Conservation (phyloP, 2,113 vertebrate genomes). For the Caretta caretta region DNA sequence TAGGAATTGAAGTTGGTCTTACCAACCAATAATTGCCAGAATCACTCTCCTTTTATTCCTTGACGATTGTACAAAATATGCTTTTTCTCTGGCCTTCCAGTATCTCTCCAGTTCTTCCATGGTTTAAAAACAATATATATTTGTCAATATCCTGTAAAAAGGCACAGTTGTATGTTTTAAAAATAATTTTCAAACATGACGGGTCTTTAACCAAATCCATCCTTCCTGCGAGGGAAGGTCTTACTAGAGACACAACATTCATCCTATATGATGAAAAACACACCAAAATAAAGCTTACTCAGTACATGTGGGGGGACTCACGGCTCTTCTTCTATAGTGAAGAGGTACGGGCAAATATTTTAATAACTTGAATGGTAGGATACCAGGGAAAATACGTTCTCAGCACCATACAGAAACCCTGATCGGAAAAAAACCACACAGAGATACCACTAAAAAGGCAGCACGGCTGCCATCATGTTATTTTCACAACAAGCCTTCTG, state of each 20-base stretch:
- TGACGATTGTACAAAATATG: neutral
- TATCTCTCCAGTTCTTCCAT: neutral
- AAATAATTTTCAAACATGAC: conserved; percentile 1
- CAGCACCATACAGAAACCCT: conserved; percentile 1
- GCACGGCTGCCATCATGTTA: neutral
- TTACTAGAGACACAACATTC: neutral
- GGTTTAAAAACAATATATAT: neutral
- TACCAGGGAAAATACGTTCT: neutral
- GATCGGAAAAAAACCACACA: neutral
- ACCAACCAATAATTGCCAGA: conserved; percentile 23
- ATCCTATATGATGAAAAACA: neutral
- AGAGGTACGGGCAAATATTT: neutral
- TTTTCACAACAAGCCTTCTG: conserved; percentile 44
- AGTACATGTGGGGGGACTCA: neutral
- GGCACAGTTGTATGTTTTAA: neutral
- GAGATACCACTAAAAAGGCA: neutral
- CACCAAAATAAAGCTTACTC: neutral
- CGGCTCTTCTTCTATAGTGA: neutral
- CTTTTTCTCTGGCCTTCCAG: neutral
- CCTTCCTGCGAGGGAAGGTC: neutral
- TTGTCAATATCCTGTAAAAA: neutral
- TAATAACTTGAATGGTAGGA: neutral
- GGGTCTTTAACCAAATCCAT: neutral
- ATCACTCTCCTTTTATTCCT: neutral
- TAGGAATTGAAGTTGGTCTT: neutral